Evolutionary conservation across 2,113 vertebrate species (phyloP).

Genomic region (Gymnocephalus cernua): DNA sequence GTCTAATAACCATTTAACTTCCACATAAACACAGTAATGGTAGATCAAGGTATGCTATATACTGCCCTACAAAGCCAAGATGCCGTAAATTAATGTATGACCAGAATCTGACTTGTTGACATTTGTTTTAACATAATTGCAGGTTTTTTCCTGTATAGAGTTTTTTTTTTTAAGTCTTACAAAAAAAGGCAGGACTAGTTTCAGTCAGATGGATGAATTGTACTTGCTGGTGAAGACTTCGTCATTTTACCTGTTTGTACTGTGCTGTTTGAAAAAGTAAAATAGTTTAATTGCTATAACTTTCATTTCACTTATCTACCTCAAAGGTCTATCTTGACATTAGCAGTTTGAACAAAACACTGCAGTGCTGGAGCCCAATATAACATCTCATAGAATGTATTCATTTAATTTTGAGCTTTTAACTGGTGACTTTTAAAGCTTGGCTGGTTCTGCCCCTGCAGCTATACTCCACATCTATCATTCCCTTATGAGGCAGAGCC

Average conservation of each 20-base stretch:
- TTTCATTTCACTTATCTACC: not conserved
- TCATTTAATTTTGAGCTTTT: conserved; percentile 17
- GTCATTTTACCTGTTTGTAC: not conserved
- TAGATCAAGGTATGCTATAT: too few relatives aligned
- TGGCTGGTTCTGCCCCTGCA: conserved; percentile 22
- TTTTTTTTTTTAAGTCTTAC: too few relatives aligned
- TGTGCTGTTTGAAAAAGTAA: not conserved
- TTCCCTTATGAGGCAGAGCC: conserved; percentile 19
- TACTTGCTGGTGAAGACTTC: too few relatives aligned
- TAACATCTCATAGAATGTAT: conserved; percentile 4
- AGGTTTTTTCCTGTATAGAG: too few relatives aligned
- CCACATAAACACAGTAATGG: too few relatives aligned
- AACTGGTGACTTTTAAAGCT: conserved; percentile 46
- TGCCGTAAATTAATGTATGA: too few relatives aligned
- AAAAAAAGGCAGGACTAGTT: too few relatives aligned
- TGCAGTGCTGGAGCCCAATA: not conserved
- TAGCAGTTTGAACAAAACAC: not conserved
- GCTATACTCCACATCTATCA: conserved; percentile 47
- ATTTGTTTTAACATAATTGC: too few relatives aligned
- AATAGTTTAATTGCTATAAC: not conserved
- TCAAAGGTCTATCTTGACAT: not conserved
- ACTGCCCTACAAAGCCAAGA: too few relatives aligned
- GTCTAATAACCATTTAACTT: not conserved
- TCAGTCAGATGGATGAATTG: not conserved
- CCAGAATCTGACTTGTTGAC: too few relatives aligned